Conservation (phyloP, 2,797 vertebrate genomes). For the Dendrocincla tyrannina region DNA sequence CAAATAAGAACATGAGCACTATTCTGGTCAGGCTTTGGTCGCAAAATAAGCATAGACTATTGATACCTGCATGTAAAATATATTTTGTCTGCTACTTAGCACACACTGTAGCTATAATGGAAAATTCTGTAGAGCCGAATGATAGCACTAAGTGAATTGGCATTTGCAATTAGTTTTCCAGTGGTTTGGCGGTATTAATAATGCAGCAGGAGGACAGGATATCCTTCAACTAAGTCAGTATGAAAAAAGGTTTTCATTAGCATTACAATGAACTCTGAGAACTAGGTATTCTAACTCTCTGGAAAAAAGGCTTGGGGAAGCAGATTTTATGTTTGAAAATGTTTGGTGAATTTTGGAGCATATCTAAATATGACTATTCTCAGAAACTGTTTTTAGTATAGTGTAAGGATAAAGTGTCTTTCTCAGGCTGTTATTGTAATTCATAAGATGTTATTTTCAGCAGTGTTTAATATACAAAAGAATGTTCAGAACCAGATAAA, state of each 20-base stretch:
- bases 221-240: slow-evolving; percentile 61
- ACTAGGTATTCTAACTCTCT: slow-evolving; percentile 9
- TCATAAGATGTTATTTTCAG: slow-evolving; percentile 71
- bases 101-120: slow-evolving; percentile 61
- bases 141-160: slow-evolving; percentile 70
- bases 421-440: slow-evolving; percentile 57
- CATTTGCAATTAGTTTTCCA: slow-evolving; percentile 72
- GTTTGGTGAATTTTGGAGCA: background rate
- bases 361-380: slow-evolving; percentile 3
- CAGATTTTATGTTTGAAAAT: background rate
- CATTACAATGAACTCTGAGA: slow-evolving; percentile 51
- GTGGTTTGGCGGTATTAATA: slow-evolving; percentile 69
- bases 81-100: slow-evolving; percentile 51
- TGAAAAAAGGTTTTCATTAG: slow-evolving; percentile 62
- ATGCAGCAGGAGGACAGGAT: slow-evolving; percentile 68
- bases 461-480: slow-evolving; percentile 60
- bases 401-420: slow-evolving; percentile 20
- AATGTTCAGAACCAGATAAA: slow-evolving; percentile 69
- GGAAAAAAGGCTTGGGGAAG: slow-evolving; percentile 18
- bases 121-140: slow-evolving; percentile 54
- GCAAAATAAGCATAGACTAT: background rate
- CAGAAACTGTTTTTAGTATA: background rate
- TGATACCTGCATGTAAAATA: slow-evolving; percentile 43
- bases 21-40: background rate
- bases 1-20: background rate